These are phyloP conservation scores for Vicugna pacos DNA, from an alignment of 2,113 vertebrate genomes.

Conservation along the genomic window DNA sequence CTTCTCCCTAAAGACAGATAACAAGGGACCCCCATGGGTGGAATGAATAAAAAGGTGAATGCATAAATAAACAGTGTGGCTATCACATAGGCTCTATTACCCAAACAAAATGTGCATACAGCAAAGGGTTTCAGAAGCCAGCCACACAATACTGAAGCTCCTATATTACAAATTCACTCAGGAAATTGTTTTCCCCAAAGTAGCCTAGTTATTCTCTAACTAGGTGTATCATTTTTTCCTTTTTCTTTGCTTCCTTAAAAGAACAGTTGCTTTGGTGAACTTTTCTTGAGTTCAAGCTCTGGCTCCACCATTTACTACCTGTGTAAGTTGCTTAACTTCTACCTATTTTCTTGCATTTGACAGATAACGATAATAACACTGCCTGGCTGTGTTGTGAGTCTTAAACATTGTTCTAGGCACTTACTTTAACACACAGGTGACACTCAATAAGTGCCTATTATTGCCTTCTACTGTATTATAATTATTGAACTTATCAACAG, in stretches of 20 bases:
- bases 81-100: not conserved
- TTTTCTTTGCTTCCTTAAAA: not conserved
- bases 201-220: not conserved
- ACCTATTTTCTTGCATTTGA: not conserved
- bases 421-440: not conserved
- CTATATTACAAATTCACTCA: not conserved
- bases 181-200: not conserved
- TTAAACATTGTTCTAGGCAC: not conserved
- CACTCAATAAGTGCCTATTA: not conserved
- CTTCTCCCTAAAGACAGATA: slow-evolving; percentile 13
- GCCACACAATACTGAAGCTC: not conserved
- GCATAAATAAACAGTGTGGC: not conserved
- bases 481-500: not conserved
- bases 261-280: not conserved
- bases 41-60: not conserved
- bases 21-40: not conserved
- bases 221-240: not conserved
- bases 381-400: not conserved
- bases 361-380: not conserved
- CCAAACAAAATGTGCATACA: not conserved
- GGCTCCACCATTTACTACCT: not conserved
- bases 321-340: not conserved
- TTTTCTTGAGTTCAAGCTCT: not conserved
- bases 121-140: not conserved
- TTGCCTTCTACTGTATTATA: not conserved